Evolutionary conservation across 2,113 vertebrate genomes (phyloP).

Genomic region (Nematolebias whitei): DNA sequence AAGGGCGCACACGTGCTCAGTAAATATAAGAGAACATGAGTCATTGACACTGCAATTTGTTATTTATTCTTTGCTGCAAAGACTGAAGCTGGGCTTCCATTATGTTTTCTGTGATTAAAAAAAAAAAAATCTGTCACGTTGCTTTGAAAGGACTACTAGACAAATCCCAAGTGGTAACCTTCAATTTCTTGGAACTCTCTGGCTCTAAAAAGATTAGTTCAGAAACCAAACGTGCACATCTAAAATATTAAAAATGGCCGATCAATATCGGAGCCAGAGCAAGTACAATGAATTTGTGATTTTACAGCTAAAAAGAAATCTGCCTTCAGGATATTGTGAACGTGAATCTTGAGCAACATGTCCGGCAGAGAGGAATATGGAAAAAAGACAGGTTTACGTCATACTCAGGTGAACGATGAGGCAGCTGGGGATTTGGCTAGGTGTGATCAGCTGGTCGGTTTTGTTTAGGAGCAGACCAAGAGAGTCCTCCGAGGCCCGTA

Average conservation of each 20-base stretch:
- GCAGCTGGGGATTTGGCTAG: slow-evolving; percentile 2
- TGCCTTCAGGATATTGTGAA: background rate
- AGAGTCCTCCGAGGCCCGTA: slow-evolving; percentile 36
- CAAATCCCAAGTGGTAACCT: slow-evolving; percentile 2
- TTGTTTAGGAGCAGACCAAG: slow-evolving; percentile 17
- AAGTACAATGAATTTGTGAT: background rate
- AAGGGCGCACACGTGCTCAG: background rate
- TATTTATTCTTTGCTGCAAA: background rate
- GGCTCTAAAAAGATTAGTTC: slow-evolving; percentile 14
- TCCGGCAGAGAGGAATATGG: background rate
- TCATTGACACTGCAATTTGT: background rate
- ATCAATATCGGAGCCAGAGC: slow-evolving; percentile 3
- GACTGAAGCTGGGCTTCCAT: background rate
- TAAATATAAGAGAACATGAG: background rate
- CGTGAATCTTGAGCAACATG: background rate
- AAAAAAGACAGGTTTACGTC: slow-evolving; percentile 1
- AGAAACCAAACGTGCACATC: background rate
- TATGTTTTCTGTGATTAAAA: background rate
- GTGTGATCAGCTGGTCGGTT: slow-evolving; percentile 23
- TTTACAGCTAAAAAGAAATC: background rate
- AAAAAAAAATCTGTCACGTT: slow-evolving; percentile 10
- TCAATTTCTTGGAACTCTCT: background rate
- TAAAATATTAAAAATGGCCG: slow-evolving; percentile 7
- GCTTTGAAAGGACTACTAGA: slow-evolving; percentile 13
- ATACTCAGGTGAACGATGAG: background rate